Evolutionary conservation across 2,797 vertebrate genomes (phyloP).

Genomic region (Synaphobranchus kaupii): DNA sequence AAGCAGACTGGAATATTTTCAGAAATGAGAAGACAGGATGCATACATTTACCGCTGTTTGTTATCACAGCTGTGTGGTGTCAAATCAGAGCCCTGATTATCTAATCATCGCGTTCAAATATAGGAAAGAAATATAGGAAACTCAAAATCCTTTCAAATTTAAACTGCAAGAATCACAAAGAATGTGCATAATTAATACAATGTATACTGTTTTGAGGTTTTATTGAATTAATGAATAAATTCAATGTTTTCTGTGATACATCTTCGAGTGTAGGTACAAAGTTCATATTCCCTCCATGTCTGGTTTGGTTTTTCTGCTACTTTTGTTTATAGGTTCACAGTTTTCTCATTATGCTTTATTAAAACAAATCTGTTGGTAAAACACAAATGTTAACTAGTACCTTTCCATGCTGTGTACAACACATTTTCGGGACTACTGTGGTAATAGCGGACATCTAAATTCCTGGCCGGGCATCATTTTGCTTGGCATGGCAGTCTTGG

Average conservation of each 20-base stretch:
- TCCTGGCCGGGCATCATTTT: not conserved
- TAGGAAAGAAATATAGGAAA: constrained; percentile 48
- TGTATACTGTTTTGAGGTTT: not conserved
- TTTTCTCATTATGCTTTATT: not conserved
- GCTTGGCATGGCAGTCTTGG: not conserved
- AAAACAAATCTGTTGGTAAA: not conserved
- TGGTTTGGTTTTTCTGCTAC: not conserved
- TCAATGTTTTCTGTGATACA: not conserved
- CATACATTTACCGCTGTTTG: constrained; percentile 47
- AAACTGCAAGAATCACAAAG: constrained; percentile 74
- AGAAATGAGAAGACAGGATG: constrained; percentile 42
- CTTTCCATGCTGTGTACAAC: not conserved
- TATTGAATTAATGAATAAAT: not conserved
- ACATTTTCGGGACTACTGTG: not conserved
- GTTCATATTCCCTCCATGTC: not conserved
- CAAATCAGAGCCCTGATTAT: constrained; percentile 50
- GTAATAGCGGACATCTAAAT: not conserved
- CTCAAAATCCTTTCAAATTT: constrained; percentile 68
- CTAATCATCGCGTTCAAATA: constrained; percentile 46
- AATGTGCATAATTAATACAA: constrained; percentile 23
- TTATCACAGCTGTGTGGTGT: constrained; percentile 57
- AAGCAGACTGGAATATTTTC: constrained; percentile 5
- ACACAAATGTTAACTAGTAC: not conserved
- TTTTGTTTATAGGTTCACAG: not conserved
- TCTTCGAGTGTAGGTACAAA: not conserved